Evolutionary conservation across 2,113 vertebrate genomes (phyloP).

Genomic region (Colinus virginianus): DNA sequence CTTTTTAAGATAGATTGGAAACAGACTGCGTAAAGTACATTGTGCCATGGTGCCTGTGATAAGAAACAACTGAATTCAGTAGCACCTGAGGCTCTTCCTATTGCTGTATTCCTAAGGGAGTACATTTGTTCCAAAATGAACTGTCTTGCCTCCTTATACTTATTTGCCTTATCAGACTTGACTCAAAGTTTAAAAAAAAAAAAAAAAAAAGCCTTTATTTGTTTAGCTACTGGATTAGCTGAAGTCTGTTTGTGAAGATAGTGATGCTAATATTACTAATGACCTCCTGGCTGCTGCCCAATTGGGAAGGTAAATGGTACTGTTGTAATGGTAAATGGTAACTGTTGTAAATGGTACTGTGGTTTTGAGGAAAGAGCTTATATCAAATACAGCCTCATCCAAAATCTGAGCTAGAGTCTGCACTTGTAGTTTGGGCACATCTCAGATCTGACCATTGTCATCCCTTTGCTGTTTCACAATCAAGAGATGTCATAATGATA

Average conservation of each 20-base stretch:
- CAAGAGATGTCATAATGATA: background rate
- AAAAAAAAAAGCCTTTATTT: background rate
- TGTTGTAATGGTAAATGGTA: background rate
- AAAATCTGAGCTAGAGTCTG: background rate
- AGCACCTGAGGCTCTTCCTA: background rate
- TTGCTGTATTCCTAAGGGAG: background rate
- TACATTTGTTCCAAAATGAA: background rate
- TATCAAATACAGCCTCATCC: background rate
- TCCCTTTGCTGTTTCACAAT: background rate
- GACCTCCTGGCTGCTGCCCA: fast-evolving
- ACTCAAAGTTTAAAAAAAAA: background rate
- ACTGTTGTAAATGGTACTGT: background rate
- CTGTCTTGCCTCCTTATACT: background rate
- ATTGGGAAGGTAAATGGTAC: background rate
- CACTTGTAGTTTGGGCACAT: background rate
- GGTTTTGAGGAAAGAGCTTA: background rate
- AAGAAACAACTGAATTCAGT: background rate
- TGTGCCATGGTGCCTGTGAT: background rate
- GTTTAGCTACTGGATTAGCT: background rate
- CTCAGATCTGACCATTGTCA: background rate
- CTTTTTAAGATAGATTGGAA: background rate
- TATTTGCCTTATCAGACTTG: background rate
- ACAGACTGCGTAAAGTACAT: background rate
- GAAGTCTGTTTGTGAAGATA: background rate
- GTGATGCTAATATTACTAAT: background rate